A percentile compares a stretch with the other conserved stretches of the same genome.
These are phyloP conservation scores for Calycopis cecrops DNA, from an alignment of 1,140 invertebrate genomes.

Conservation along the genomic window DNA sequence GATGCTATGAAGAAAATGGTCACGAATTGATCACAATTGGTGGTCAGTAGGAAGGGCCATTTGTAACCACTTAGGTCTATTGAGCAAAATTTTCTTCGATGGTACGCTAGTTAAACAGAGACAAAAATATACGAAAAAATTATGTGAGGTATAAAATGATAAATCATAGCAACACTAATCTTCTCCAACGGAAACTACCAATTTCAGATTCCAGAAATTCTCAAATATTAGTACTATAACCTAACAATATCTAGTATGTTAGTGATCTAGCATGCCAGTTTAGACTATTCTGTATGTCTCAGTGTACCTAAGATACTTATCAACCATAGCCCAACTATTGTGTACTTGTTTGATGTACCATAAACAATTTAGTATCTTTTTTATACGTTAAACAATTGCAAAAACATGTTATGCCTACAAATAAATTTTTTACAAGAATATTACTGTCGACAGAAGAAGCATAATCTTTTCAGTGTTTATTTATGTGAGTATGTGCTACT, in stretches of 20 bases:
- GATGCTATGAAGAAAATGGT: too few species aligned
- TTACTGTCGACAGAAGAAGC: too few species aligned
- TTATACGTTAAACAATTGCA: too few species aligned
- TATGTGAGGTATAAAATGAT: slow-evolving; percentile 21
- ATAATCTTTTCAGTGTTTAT: too few species aligned
- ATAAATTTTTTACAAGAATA: too few species aligned
- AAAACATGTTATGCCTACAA: too few species aligned
- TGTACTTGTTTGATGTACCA: slow-evolving; percentile 34
- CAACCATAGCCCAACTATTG: slow-evolving; percentile 61
- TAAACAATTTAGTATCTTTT: slow-evolving; percentile 28
- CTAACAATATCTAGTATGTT: slow-evolving; percentile 48
- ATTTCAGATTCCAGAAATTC: slow-evolving; percentile 34
- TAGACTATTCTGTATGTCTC: slow-evolving; percentile 39
- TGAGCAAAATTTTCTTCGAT: too few species aligned
- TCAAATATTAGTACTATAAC: slow-evolving; percentile 34
- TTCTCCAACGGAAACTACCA: slow-evolving; percentile 44
- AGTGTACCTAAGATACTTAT: slow-evolving; percentile 45
- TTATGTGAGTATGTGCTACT: too few species aligned
- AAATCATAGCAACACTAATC: slow-evolving; percentile 50
- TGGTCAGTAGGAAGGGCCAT: too few species aligned
- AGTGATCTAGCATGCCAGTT: slow-evolving; percentile 66
- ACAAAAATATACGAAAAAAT: slow-evolving; percentile 18
- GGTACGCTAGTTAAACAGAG: too few species aligned
- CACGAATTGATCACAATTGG: too few species aligned
- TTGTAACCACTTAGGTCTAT: too few species aligned